Evolutionary conservation across 2,888 invertebrate genomes (phyloP), one percentile per base, ranked within the genome.

Genomic region (Lasioglossum malachurum): DNA sequence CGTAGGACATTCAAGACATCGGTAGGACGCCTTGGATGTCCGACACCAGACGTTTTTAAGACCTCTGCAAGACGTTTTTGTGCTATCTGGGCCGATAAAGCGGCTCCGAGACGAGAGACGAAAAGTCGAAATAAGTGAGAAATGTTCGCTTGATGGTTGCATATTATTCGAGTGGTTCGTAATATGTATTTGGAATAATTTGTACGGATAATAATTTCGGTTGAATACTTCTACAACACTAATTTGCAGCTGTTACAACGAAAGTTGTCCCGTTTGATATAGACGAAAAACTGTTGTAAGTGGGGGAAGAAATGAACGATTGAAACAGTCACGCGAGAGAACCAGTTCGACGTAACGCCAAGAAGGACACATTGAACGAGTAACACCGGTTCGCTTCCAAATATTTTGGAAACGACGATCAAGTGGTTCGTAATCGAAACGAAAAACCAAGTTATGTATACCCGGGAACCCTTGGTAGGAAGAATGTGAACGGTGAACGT

Each of bases 381-480:
- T 23, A 69, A 69, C 23, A 69, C 19, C 60, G 35, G 12, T 19
- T 8, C 8, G 12, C 2, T 14, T 31, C 7, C 10, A 38, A 53
- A 53, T n/a, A 44, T 69, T 19, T 10, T 16, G 19, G 10, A 16
- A 44, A 31, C 27, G 27, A 19, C 19, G 23, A 57, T 14, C 8
- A n/a, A 53, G n/a, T 38, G 14, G 10, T 38, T 35, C 38, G 35
- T 19, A 31, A 64, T 23, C 23, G 69, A 38, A 27, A 71, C 4
- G 38, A 38, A 53, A 75, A 38, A 71, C 31, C 35, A 75, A 53
- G 31, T n/a, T n/a, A n/a, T n/a, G n/a, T 38, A 74, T 53, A 74
- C 14, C 12, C 74, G 53, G 14, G 38, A 19, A 53, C 4, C n/a
- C 27, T 27, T 69, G 4, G 16, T 5, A 72, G 60, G 14, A 67